These are phyloP conservation scores for Carollia perspicillata DNA, from an alignment of 2,113 vertebrate genomes.

Conservation along the genomic window DNA sequence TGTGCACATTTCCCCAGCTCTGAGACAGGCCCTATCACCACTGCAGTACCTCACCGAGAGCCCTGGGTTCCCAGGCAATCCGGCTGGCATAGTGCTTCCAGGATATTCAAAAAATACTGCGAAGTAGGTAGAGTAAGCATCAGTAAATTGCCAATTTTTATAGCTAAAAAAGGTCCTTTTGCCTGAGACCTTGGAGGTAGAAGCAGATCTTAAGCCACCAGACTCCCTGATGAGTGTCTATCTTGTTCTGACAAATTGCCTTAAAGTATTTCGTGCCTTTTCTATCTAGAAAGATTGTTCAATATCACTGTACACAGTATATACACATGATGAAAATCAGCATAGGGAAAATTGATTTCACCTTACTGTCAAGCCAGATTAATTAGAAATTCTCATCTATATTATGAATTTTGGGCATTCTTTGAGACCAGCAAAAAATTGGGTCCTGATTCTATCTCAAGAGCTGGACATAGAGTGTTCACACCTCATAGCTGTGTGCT, in stretches of 20 bases:
- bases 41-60: neutral
- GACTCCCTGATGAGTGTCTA: neutral
- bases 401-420: neutral
- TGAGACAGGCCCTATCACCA: neutral
- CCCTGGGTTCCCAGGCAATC: neutral
- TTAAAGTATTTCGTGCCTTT: neutral
- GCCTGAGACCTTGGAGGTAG: neutral
- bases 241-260: neutral
- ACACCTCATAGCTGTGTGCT: neutral
- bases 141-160: neutral
- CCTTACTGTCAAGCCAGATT: neutral
- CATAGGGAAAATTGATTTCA: neutral
- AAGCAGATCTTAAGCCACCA: neutral
- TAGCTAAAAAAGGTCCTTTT: neutral
- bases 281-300: neutral
- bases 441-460: neutral
- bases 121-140: neutral
- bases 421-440: neutral
- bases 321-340: neutral
- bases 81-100: neutral
- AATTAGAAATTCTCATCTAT: neutral
- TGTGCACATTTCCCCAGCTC: neutral
- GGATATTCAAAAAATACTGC: neutral
- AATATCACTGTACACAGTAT: neutral
- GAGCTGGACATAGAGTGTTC: neutral